A percentile compares a stretch with the other conserved stretches of the same genome.
These are phyloP conservation scores for Florisuga fusca DNA, from an alignment of 2,797 vertebrate species.

Conservation along the genomic window DNA sequence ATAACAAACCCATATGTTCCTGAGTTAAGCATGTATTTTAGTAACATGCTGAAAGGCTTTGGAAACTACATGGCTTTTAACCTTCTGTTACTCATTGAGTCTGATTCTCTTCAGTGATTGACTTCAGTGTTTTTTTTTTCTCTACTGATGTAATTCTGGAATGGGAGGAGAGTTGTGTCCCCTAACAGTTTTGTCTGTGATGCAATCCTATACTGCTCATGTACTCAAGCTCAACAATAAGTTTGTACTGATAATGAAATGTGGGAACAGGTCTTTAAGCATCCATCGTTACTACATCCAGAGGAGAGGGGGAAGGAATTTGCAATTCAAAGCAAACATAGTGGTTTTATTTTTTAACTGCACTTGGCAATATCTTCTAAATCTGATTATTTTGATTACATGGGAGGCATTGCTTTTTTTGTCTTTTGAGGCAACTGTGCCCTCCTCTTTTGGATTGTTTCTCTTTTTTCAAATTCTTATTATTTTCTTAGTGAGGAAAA, in stretches of 20 bases:
- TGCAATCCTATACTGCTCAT: background rate
- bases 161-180: background rate
- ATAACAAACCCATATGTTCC: background rate
- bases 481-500: background rate
- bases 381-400: background rate
- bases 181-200: background rate
- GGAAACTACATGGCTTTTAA: background rate
- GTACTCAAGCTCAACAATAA: background rate
- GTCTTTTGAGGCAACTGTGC: background rate
- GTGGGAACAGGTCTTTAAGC: background rate
- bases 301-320: background rate
- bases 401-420: background rate
- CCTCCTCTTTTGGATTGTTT: background rate
- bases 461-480: background rate
- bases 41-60: background rate
- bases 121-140: background rate
- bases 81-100: background rate
- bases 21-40: conserved; percentile 2
- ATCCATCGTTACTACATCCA: background rate
- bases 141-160: background rate
- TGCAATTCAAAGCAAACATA: background rate
- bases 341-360: background rate
- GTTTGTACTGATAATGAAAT: background rate
- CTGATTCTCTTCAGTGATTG: background rate
- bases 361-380: background rate